Evolutionary conservation across 2,797 vertebrate genomes (phyloP).

Genomic region (Lepilemur septentrionalis): DNA sequence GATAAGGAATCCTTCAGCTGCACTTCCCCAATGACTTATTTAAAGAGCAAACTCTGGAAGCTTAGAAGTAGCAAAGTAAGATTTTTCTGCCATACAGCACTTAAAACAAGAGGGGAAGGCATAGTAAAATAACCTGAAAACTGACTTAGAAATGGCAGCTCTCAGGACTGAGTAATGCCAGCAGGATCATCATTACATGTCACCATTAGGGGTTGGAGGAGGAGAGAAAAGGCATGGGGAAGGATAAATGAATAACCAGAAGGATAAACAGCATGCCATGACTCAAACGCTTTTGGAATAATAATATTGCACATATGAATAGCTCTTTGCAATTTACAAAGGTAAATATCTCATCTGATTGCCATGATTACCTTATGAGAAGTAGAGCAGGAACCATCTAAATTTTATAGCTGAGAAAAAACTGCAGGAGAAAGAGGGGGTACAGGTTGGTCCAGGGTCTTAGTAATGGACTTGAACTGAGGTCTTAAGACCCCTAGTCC

Average conservation of each 20-base stretch:
- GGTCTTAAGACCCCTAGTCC: not conserved
- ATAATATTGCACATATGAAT: not conserved
- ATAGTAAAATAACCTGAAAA: not conserved
- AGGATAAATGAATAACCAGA: not conserved
- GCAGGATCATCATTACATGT: not conserved
- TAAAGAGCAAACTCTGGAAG: not conserved
- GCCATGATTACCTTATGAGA: not conserved
- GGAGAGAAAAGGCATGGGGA: not conserved
- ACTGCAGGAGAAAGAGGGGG: not conserved
- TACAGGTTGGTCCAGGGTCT: not conserved
- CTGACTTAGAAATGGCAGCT: not conserved
- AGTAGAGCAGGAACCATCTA: not conserved
- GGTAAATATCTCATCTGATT: not conserved
- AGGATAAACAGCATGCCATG: not conserved
- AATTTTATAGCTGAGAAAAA: not conserved
- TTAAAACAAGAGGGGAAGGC: not conserved
- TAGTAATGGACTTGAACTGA: not conserved
- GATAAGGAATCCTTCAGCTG: not conserved
- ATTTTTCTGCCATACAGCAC: not conserved
- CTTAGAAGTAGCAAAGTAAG: not conserved
- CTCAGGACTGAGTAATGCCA: not conserved
- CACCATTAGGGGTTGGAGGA: not conserved
- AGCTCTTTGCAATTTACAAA: not conserved
- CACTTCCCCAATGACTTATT: not conserved
- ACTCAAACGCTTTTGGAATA: not conserved